These are phyloP conservation scores for Hipparchia semele DNA, from an alignment of 2,888 invertebrate species.

Conservation along the genomic window DNA sequence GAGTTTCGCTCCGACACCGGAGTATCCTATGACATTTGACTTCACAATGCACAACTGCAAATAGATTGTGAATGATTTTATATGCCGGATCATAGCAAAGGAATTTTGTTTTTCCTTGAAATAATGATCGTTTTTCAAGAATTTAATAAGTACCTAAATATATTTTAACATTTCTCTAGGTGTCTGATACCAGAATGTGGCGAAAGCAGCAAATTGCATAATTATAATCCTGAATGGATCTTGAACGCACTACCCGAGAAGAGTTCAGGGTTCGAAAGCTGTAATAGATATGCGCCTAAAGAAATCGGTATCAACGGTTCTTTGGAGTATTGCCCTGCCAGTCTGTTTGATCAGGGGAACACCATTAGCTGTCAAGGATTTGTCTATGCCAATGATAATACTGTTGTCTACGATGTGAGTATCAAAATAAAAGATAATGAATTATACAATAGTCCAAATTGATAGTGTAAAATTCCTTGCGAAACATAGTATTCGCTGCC, in stretches of 20 bases:
- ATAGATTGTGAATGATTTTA: too few species aligned
- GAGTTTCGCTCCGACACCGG: too few species aligned
- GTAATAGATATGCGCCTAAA: conserved; percentile 55
- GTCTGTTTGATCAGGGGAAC: conserved; percentile 48
- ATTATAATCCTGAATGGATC: conserved; percentile 57
- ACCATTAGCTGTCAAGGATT: conserved; percentile 42
- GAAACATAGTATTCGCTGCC: too few species aligned
- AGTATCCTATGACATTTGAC: too few species aligned
- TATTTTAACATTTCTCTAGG: conserved; percentile 47
- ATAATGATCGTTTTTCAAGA: too few species aligned
- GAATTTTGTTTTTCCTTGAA: too few species aligned
- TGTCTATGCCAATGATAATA: conserved; percentile 45
- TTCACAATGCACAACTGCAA: too few species aligned
- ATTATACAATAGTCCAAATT: background rate
- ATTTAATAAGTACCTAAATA: background rate
- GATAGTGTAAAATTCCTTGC: background rate
- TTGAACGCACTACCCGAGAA: conserved; percentile 58
- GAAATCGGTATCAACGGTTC: conserved; percentile 42
- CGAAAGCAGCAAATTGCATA: conserved; percentile 42
- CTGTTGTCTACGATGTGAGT: conserved; percentile 50
- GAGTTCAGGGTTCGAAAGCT: conserved; percentile 59
- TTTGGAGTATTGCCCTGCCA: conserved; percentile 53
- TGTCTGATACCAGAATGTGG: conserved; percentile 72
- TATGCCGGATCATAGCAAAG: too few species aligned
- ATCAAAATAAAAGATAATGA: background rate